phyloP scores from a whole-genome alignment of 2,888 invertebrate genomes.

The Synergus umbraculus region DNA sequence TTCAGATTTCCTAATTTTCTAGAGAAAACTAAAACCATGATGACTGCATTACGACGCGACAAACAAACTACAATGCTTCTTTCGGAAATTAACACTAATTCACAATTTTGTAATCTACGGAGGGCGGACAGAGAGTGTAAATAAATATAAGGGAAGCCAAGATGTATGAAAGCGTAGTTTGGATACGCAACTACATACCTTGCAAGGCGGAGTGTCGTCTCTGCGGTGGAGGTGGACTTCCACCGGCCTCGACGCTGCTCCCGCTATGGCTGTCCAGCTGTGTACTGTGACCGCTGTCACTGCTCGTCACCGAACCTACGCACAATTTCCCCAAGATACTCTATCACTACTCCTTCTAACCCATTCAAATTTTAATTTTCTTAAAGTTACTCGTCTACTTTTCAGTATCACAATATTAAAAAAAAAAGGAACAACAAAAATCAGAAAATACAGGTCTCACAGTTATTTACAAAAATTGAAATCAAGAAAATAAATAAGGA shows the following conservation, averaged over 20 bases:
- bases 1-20: neutral
- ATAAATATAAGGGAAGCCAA: conserved; percentile 9
- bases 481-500: neutral
- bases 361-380: conserved; percentile 42
- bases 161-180: conserved; percentile 12
- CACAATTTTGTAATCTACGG: conserved; percentile 9
- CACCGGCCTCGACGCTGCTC: conserved; percentile 79
- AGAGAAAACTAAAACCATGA: neutral
- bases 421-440: neutral
- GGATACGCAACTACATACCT: conserved; percentile 55
- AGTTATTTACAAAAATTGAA: neutral
- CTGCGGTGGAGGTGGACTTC: conserved; percentile 79
- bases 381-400: neutral
- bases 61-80: neutral
- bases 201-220: conserved; percentile 80
- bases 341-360: conserved; percentile 72
- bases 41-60: neutral
- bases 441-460: neutral
- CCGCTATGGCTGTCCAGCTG: conserved; percentile 83
- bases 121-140: neutral
- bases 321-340: conserved; percentile 75
- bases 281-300: conserved; percentile 93
- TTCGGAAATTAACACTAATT: conserved; percentile 6
- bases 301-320: conserved; percentile 92
- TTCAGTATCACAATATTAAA: neutral